Conservation (phyloP, 2,113 vertebrate species). For the Phaethon lepturus region DNA sequence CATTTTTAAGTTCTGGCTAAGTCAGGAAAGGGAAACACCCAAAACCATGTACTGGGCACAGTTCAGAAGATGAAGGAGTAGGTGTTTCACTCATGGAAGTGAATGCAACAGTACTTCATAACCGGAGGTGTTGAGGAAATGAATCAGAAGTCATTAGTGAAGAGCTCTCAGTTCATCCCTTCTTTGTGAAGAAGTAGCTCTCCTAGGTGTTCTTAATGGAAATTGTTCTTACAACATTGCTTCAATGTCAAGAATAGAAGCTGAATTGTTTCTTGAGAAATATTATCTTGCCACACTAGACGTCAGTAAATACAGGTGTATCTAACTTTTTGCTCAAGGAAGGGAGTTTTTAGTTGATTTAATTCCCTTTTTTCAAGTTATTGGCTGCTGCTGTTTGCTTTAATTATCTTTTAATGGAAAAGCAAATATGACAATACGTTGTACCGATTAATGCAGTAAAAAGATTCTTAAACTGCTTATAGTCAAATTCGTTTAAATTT, state of each 20-base stretch:
- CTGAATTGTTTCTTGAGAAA: not conserved
- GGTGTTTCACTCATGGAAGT: not conserved
- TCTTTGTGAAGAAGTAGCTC: not conserved
- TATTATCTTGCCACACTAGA: not conserved
- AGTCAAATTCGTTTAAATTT: not conserved
- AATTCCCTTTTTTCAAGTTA: not conserved
- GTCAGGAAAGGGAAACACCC: not conserved
- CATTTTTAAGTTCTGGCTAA: not conserved
- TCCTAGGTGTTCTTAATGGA: not conserved
- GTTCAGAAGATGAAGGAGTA: not conserved
- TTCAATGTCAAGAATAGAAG: not conserved
- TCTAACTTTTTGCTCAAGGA: not conserved
- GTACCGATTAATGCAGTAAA: not conserved
- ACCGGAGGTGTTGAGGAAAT: not conserved
- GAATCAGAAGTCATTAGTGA: not conserved
- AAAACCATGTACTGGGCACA: fast-evolving
- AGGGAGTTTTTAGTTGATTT: not conserved
- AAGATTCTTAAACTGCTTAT: not conserved
- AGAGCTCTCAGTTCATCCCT: slow-evolving; percentile 18
- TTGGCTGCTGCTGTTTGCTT: not conserved
- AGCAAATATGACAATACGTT: not conserved
- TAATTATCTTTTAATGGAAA: not conserved
- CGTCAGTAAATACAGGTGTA: not conserved
- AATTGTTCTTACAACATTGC: not conserved
- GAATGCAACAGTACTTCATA: not conserved